phyloP scores from a whole-genome alignment of 2,797 vertebrate genomes.

The Triplophysa yarkandensis region DNA sequence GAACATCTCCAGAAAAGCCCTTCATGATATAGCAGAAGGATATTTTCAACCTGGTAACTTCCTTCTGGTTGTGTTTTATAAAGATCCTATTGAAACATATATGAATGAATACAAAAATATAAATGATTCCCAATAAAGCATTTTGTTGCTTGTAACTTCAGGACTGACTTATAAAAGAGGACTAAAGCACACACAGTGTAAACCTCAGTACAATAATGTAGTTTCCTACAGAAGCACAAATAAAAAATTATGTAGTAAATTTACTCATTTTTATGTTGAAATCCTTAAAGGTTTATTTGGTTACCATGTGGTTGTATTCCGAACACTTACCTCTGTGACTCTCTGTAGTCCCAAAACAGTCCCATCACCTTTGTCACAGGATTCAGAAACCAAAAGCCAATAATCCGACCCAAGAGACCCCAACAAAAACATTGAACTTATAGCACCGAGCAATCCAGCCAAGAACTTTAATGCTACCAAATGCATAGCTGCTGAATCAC shows the following conservation, averaged over 20 bases:
- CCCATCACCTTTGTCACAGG: slow-evolving; percentile 61
- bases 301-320: not conserved
- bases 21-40: slow-evolving; percentile 80
- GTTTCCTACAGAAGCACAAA: no score
- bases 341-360: slow-evolving; percentile 5
- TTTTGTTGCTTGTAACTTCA: not conserved
- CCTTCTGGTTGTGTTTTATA: not conserved
- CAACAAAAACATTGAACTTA: slow-evolving; percentile 79
- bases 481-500: slow-evolving; percentile 66
- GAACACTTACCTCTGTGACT: slow-evolving; percentile 40
- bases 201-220: not conserved
- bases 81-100: slow-evolving; percentile 20
- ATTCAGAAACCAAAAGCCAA: slow-evolving; percentile 87
- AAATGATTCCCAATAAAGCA: not conserved
- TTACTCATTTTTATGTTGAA: no score
- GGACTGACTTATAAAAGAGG: not conserved
- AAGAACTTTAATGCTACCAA: slow-evolving; percentile 78
- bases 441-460: slow-evolving; percentile 81
- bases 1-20: slow-evolving; percentile 88
- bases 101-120: not conserved
- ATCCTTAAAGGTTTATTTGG: no score
- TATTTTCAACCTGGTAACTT: not conserved
- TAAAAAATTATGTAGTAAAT: no score
- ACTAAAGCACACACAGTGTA: not conserved
- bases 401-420: slow-evolving; percentile 88